phyloP scores from a whole-genome alignment of 2,113 vertebrate species.

The Damaliscus lunatus region DNA sequence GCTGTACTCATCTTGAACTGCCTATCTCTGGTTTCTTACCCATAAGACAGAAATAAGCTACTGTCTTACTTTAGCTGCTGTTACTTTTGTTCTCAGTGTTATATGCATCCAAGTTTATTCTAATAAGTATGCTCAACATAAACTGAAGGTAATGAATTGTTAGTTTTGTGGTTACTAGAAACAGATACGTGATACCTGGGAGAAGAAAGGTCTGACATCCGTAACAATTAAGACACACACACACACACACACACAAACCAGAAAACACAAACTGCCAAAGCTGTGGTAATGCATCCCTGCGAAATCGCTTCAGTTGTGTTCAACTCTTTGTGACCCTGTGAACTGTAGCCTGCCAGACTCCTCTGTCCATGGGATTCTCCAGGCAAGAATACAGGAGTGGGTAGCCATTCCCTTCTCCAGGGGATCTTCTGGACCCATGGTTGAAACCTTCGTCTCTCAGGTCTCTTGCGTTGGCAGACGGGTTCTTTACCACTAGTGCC shows the following conservation, averaged over 20 bases:
- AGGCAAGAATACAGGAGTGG: background rate
- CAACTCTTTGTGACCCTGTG: background rate
- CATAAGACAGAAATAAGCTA: background rate
- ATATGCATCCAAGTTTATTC: background rate
- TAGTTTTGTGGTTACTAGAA: background rate
- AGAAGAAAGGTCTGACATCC: background rate
- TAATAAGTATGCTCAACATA: background rate
- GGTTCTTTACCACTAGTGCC: background rate
- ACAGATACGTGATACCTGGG: background rate
- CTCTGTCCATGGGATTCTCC: background rate
- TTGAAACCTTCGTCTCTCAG: background rate
- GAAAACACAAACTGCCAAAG: background rate
- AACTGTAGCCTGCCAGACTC: background rate
- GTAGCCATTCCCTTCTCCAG: background rate
- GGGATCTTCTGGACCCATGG: background rate
- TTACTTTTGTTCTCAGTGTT: conserved; percentile 23
- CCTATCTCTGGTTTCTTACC: background rate
- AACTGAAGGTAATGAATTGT: background rate
- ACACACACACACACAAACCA: background rate
- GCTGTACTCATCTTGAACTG: background rate
- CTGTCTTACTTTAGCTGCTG: background rate
- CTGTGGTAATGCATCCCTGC: background rate
- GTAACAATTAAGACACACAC: background rate
- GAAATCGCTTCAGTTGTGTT: background rate
- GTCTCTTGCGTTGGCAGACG: background rate